Conservation (phyloP, 2,113 vertebrate species). For the Saccopteryx bilineata region DNA sequence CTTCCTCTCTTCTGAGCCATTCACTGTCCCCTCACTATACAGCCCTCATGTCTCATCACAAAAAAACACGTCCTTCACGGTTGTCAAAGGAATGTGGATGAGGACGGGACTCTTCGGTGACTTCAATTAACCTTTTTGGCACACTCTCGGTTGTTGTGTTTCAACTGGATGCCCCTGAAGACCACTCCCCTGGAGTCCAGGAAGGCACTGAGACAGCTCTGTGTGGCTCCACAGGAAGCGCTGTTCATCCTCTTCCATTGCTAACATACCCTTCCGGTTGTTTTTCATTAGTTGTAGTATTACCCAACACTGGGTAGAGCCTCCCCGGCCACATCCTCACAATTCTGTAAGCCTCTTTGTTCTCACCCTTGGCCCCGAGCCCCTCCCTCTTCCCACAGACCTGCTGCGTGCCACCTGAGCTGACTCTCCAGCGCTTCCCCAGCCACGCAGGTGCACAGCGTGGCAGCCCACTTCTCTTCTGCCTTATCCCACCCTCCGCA, state of each 20-base stretch:
- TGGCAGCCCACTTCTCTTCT: background rate
- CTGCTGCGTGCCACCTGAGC: background rate
- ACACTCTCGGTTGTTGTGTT: background rate
- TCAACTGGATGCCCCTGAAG: background rate
- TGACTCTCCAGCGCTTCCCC: background rate
- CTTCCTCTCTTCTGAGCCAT: background rate
- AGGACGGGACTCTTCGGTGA: accelerated
- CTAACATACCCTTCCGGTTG: background rate
- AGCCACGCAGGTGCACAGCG: background rate
- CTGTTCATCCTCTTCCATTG: background rate
- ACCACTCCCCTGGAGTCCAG: background rate
- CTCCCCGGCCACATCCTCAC: background rate
- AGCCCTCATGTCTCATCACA: background rate
- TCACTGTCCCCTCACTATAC: background rate
- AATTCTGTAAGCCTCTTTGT: background rate
- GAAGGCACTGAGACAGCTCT: background rate
- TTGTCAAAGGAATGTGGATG: background rate
- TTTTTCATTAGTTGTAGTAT: background rate
- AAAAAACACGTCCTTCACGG: background rate
- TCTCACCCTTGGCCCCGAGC: background rate
- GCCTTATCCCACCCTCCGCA: background rate
- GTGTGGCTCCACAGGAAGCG: background rate
- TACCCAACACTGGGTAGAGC: background rate
- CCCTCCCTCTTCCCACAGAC: background rate
- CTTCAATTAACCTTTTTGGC: background rate